Conservation (phyloP, 2,888 invertebrate species). For the Hydraecia micacea region DNA sequence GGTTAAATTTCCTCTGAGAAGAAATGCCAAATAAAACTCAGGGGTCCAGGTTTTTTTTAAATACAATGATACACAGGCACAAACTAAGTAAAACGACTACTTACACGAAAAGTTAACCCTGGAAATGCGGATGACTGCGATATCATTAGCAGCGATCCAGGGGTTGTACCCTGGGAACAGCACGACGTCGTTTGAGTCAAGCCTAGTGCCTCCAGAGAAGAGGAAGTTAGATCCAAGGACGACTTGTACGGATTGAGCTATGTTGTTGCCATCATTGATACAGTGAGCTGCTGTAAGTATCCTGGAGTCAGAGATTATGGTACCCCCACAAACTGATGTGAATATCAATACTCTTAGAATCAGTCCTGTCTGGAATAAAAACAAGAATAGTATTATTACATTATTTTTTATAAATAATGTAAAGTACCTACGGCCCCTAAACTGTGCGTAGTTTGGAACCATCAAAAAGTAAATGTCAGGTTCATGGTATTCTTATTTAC, state of each 20-base stretch:
- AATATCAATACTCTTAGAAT: constrained; percentile 66
- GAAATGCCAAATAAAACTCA: background rate
- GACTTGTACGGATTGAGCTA: constrained; percentile 67
- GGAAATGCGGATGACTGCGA: constrained; percentile 70
- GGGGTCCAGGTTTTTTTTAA: background rate
- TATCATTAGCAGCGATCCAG: constrained; percentile 70
- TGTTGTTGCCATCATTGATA: constrained; percentile 69
- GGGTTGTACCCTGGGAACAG: constrained; percentile 72
- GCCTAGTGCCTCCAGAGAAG: constrained; percentile 74
- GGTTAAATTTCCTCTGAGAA: background rate
- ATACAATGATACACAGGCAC: too few relatives aligned
- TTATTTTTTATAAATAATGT: background rate
- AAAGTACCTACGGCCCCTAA: background rate
- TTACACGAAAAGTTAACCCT: constrained; percentile 69
- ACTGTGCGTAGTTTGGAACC: background rate
- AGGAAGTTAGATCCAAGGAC: constrained; percentile 74
- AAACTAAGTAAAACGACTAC: constrained; percentile 34
- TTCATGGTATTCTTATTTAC: background rate
- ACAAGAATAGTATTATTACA: background rate
- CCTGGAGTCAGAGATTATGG: constrained; percentile 68
- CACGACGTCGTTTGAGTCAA: constrained; percentile 62
- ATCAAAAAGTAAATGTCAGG: background rate
- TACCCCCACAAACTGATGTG: constrained; percentile 73
- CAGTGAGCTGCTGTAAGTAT: constrained; percentile 76
- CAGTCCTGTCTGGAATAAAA: constrained; percentile 71